phyloP scores from a whole-genome alignment of 2,797 vertebrate genomes.

The Threskiornis aethiopicus region DNA sequence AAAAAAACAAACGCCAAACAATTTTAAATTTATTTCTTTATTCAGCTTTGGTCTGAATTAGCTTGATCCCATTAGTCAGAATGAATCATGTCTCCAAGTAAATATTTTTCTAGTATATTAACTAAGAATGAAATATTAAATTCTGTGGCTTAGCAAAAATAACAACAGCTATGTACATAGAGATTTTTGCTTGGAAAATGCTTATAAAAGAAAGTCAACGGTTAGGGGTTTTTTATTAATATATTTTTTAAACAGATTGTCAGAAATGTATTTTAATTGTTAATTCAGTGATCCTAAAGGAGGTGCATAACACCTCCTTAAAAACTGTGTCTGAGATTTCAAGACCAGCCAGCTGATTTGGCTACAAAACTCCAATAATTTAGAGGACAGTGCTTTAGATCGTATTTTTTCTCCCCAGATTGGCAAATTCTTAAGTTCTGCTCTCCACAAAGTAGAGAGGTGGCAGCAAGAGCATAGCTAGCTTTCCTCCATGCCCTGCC shows the following conservation, averaged over 20 bases:
- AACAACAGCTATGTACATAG: not conserved
- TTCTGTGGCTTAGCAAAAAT: constrained; percentile 18
- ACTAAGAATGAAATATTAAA: not conserved
- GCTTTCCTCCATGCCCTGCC: not conserved
- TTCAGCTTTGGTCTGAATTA: constrained; percentile 17
- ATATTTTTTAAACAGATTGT: not conserved
- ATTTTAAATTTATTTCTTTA: not conserved
- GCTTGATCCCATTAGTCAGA: not conserved
- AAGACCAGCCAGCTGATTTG: not conserved
- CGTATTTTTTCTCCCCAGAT: not conserved
- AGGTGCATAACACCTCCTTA: not conserved
- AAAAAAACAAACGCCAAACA: not conserved
- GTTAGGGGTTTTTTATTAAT: not conserved
- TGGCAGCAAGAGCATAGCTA: not conserved
- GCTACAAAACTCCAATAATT: not conserved
- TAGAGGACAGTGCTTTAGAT: not conserved
- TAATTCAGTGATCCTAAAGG: not conserved
- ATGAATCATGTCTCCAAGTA: constrained; percentile 45
- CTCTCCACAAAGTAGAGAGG: not conserved
- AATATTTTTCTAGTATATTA: constrained; percentile 25
- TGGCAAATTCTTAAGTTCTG: not conserved
- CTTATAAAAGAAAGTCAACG: not conserved
- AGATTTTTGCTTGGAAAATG: constrained; percentile 2
- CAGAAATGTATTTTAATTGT: not conserved
- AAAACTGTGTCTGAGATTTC: not conserved